A percentile compares a stretch with the other conserved stretches of the same genome.
Conservation (phyloP, 2,888 invertebrate genomes). For the Xanthorhoe designata region DNA sequence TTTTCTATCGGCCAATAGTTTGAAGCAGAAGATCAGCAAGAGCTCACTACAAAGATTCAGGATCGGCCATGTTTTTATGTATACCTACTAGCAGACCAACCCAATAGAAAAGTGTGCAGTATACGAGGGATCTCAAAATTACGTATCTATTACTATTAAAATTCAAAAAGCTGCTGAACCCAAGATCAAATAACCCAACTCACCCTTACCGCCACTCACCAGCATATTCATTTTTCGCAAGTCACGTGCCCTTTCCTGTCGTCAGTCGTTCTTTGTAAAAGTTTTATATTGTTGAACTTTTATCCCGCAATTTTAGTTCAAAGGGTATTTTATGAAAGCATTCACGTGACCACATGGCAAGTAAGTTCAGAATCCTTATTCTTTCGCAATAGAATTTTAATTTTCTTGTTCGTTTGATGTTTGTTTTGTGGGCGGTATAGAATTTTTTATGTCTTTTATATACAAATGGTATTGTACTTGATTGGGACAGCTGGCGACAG, state of each 20-base stretch:
- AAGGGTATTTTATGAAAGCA: background rate
- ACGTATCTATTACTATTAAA: background rate
- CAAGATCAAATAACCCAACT: background rate
- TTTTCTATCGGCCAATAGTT: too few species aligned
- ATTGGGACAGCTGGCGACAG: too few species aligned
- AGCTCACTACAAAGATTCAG: too few species aligned
- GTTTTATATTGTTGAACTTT: background rate
- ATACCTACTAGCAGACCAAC: too few species aligned
- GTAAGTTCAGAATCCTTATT: background rate
- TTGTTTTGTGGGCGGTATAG: too few species aligned
- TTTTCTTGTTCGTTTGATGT: background rate
- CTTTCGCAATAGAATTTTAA: background rate
- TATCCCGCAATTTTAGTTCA: background rate
- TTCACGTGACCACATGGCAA: conserved; percentile 1
- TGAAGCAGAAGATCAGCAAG: too few species aligned
- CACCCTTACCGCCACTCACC: background rate
- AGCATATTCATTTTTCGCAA: background rate
- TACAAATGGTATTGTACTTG: too few species aligned
- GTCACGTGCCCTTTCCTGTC: background rate
- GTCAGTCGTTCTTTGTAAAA: background rate
- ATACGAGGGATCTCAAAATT: too few species aligned
- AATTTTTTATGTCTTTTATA: too few species aligned
- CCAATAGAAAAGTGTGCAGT: too few species aligned
- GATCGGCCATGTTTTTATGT: too few species aligned
- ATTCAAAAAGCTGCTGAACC: background rate